Base-by-base conservation (phyloP, 2,888 invertebrate genomes). In the Strigamia crassipes region DNA sequence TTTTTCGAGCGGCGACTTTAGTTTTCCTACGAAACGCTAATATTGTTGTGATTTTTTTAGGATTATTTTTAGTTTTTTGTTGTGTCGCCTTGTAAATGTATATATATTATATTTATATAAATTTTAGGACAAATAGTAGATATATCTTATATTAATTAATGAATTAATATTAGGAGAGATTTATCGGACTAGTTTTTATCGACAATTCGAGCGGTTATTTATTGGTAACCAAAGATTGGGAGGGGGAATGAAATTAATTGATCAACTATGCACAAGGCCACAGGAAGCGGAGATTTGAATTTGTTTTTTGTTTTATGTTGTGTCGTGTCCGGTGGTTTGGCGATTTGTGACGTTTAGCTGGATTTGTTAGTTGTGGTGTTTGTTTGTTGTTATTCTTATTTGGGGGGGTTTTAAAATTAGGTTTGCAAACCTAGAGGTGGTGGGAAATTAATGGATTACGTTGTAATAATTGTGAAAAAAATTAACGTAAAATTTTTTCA, bases 71-170 rank as follows among this genome's bases (percentile, higher is more conserved):
- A 61, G n/a, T 61, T 61, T 61, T 61, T 18, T 10, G n/a, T n/a
- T n/a, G n/a, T 18, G 61, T 61, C 61, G 61, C 61, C 61, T 61
- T 61, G 61, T 61, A 18, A 61, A 61, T 61, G 61, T n/a, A n/a
- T 61, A 61, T 5, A 61, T 61, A 61, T 23, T 46, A 46, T 46
- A 46, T 46, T 13, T 46, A 46, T 46, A 46, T 10, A 61, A 61
- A 61, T 61, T 21, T 18, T 61, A 61, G 61, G n/a, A n/a, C n/a
- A 61, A 21, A 61, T 3, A 61, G 13, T 51, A 51, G 51, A 51
- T n/a, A 51, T 51, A n/a, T n/a, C n/a, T n/a, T n/a, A n/a, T n/a
- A n/a, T n/a, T n/a, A n/a, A n/a, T n/a, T n/a, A n/a, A n/a, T n/a
- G n/a, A n/a, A n/a, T n/a, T n/a, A n/a, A 13, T 51, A 51, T 51